These are phyloP conservation scores for Passer domesticus DNA, from an alignment of 2,113 vertebrate genomes.

Conservation along the genomic window DNA sequence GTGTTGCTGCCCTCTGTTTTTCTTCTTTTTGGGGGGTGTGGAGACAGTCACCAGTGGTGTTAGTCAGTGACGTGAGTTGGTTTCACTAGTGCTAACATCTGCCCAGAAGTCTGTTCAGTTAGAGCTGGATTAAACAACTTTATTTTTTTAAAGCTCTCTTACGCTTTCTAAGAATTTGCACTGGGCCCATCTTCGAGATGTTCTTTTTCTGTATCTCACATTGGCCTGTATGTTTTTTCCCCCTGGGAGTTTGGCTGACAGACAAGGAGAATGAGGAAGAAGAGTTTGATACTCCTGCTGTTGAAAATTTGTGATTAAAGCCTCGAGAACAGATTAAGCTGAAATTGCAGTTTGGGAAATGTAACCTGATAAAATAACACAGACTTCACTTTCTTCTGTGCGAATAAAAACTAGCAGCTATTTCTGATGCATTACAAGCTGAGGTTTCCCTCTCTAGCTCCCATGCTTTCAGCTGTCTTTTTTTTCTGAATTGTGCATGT, in stretches of 20 bases:
- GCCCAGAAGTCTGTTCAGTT: conserved; percentile 31
- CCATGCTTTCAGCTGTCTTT: conserved; percentile 8
- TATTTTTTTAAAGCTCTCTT: conserved; percentile 11
- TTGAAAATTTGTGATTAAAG: conserved; percentile 50
- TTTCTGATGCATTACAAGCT: neutral
- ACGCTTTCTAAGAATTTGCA: conserved; percentile 73
- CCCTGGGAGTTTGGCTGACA: conserved; percentile 22
- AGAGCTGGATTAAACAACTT: conserved; percentile 4
- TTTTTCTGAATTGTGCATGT: neutral
- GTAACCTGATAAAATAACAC: neutral
- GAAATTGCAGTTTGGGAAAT: conserved; percentile 19
- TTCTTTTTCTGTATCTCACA: neutral
- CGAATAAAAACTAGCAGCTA: conserved; percentile 10
- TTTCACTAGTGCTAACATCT: conserved; percentile 18
- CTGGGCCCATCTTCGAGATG: conserved; percentile 42
- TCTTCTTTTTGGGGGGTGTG: neutral
- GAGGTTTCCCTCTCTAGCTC: neutral
- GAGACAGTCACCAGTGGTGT: neutral
- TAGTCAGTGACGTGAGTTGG: conserved; percentile 16
- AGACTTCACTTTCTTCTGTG: neutral
- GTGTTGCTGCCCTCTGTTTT: conserved; percentile 20
- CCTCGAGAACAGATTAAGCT: conserved; percentile 56
- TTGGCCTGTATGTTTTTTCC: conserved; percentile 10
- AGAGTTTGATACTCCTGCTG: conserved; percentile 26
- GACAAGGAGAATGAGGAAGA: conserved; percentile 4